Base-by-base conservation (phyloP, 2,113 vertebrate species). In the Zosterops lateralis region DNA sequence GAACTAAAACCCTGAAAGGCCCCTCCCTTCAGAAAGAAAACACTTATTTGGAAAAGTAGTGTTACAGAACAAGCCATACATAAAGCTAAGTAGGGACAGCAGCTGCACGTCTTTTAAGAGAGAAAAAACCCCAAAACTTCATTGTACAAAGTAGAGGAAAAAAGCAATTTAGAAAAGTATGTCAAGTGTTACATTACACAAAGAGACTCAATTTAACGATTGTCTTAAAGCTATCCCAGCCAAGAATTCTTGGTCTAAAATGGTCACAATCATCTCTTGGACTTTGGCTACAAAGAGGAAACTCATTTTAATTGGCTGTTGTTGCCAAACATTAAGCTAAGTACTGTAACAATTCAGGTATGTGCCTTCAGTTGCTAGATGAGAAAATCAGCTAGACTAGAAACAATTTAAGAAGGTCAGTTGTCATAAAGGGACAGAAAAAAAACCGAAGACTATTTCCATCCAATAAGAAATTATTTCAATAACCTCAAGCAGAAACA, bases 111-210 rank as follows among this genome's bases (percentile, higher is more conserved):
- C 21, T 87, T 28, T 62, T n/a, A 72, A 40, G 4, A 44, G 29
- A 45, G 21, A 6, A 16, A 42, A 44, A 48, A 14, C 0, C 0
- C 1, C 7, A 61, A 32, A 64, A 19, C 21, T 54, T 58, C 3
- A 22, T 6, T 48, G 8, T 28, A 71, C 11, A 31, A 56, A 58
- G 26, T 2, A 26, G 0, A 50, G 4, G 1, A 7, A 61, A 58
- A 88, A 77, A 57, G 0, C 15, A 86, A 73, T 13, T 74, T 68
- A 9, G 21, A 15, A 77, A 75, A 88, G n/a, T 42, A 84, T 48
- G 22, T 58, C 18, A 86, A 84, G 32, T 21, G 16, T 38, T 70
- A 26, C 24, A 65, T 42, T 45, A 80, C 8, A 48, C 19, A 87
- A 42, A 76, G 25, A 14, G 5, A 71, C 26, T 66, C 60, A 53